phyloP scores from a whole-genome alignment of 2,113 vertebrate genomes.

The Zapornia atra region DNA sequence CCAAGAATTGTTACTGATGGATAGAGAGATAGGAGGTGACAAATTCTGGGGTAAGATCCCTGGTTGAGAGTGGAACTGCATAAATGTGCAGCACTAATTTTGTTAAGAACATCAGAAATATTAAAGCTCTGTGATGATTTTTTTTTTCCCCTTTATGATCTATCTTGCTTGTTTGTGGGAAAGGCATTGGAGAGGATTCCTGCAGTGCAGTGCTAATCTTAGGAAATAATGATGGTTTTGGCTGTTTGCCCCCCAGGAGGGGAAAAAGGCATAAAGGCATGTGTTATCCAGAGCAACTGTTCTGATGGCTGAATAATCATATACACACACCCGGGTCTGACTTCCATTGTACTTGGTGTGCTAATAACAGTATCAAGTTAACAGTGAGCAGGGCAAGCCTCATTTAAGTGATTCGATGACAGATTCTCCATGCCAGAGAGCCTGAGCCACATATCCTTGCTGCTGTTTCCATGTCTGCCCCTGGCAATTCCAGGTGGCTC shows the following conservation, averaged over 20 bases:
- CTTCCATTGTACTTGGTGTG: neutral
- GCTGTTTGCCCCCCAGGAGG: conserved; percentile 2
- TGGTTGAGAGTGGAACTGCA: neutral
- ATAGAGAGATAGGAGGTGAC: neutral
- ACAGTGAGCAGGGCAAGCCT: neutral
- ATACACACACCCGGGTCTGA: neutral
- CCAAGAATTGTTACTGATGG: neutral
- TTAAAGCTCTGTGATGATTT: neutral
- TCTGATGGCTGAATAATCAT: conserved; percentile 11
- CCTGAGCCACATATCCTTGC: neutral
- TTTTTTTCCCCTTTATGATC: neutral
- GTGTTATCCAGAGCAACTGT: neutral
- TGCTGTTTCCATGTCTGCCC: neutral
- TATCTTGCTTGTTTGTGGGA: neutral
- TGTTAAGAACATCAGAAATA: neutral
- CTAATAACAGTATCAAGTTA: neutral
- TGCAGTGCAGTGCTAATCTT: conserved; percentile 13
- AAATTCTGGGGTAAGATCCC: neutral
- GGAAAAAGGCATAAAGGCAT: neutral
- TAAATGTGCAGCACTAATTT: neutral
- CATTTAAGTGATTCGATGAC: neutral
- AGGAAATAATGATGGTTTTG: conserved; percentile 18
- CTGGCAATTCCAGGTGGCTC: neutral
- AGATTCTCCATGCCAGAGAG: neutral
- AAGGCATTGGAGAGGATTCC: conserved; percentile 7